Percentiles rank a stretch among this genome's conserved stretches.
These are phyloP conservation scores for Drosophila auraria DNA, from an alignment of 1,140 invertebrate genomes.

Conservation along the genomic window DNA sequence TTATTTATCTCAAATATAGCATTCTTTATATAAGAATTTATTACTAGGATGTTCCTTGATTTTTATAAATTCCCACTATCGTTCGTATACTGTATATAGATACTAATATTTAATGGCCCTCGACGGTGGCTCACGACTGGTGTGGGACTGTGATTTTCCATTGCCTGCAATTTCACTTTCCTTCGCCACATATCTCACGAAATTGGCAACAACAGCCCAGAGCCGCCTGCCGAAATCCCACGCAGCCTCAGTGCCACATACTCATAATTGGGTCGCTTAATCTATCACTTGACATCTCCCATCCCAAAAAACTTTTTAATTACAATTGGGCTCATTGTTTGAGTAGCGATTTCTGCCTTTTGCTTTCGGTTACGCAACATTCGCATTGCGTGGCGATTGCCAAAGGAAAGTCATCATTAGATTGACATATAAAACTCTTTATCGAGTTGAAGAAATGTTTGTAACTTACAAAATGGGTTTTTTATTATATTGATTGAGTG, in stretches of 20 bases:
- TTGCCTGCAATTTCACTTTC: constrained; percentile 75
- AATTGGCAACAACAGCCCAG: constrained; percentile 54
- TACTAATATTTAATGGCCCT: constrained; percentile 20
- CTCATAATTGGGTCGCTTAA: constrained; percentile 65
- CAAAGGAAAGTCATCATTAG: constrained; percentile 67
- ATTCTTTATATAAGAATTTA: too few relatives aligned
- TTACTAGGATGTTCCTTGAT: background rate
- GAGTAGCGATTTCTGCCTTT: constrained; percentile 23
- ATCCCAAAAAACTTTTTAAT: constrained; percentile 73
- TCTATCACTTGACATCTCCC: constrained; percentile 70
- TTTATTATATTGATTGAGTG: background rate
- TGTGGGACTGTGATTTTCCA: constrained; percentile 42
- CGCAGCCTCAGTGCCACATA: constrained; percentile 40
- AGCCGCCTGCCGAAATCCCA: constrained; percentile 34
- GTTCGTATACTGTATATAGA: background rate
- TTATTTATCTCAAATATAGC: background rate
- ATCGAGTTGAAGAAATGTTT: constrained; percentile 19
- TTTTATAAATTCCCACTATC: background rate
- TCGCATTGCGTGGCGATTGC: constrained; percentile 43
- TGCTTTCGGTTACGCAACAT: constrained; percentile 56
- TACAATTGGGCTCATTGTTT: constrained; percentile 69
- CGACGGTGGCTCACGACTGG: constrained; percentile 9
- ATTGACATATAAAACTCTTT: constrained; percentile 59
- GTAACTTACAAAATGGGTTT: constrained; percentile 11
- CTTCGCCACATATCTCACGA: constrained; percentile 37